Conservation (phyloP, 2,888 invertebrate species). For the Baronia brevicornis region DNA sequence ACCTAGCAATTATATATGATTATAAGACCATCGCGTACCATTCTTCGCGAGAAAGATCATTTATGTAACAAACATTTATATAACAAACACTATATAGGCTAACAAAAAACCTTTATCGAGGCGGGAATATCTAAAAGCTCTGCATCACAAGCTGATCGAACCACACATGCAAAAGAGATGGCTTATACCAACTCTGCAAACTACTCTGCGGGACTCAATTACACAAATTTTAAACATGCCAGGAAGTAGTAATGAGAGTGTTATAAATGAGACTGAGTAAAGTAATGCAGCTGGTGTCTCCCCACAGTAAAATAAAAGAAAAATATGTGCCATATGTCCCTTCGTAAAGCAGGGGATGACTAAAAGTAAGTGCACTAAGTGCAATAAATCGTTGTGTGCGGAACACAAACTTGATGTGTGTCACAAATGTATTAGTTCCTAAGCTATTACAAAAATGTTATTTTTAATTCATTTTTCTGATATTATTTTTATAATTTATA, state of each 20-base stretch:
- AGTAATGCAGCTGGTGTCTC: background rate
- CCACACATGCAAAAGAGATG: constrained; percentile 13
- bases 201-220: too few species aligned
- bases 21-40: too few species aligned
- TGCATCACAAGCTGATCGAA: background rate
- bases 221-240: constrained; percentile 5
- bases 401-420: constrained; percentile 9
- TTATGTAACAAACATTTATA: constrained; percentile 3
- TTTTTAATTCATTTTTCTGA: constrained; percentile 3
- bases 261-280: background rate
- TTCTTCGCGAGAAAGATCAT: too few species aligned
- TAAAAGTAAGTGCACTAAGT: constrained; percentile 6
- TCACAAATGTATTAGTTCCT: constrained; percentile 7
- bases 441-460: background rate
- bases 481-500: constrained; percentile 2
- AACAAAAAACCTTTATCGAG: constrained; percentile 13
- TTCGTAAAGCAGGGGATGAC: constrained; percentile 7
- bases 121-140: background rate
- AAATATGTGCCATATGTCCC: constrained; percentile 5
- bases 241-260: constrained; percentile 3
- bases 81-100: constrained; percentile 4
- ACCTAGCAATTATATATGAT: too few species aligned
- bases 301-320: constrained; percentile 3
- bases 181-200: constrained; percentile 5
- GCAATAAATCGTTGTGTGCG: constrained; percentile 7